Evolutionary conservation across 64 coral and sea anemone species (phyloP).

Genomic region (Porites lutea): DNA sequence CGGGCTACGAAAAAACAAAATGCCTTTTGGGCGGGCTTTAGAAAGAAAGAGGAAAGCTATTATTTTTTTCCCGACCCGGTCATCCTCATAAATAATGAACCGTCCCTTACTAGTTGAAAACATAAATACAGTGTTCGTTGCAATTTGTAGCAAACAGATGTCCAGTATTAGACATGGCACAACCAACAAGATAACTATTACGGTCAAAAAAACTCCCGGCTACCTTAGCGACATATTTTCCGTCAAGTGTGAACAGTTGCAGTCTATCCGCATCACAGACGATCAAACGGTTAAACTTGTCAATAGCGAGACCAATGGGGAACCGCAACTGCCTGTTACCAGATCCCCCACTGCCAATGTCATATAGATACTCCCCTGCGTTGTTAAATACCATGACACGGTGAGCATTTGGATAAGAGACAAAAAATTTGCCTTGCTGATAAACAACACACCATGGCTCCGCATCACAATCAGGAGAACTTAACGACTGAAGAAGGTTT

Average conservation of each 20-base stretch:
- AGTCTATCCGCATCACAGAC: conserved; percentile 35
- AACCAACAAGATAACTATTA: not conserved
- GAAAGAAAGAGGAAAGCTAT: no score
- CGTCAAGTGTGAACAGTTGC: conserved; percentile 14
- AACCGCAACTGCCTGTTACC: not conserved
- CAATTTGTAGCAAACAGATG: conserved; percentile 13
- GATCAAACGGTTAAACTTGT: conserved; percentile 2
- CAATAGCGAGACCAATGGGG: conserved; percentile 3
- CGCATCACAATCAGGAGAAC: not conserved
- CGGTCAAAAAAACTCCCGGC: not conserved
- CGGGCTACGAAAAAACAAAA: no score
- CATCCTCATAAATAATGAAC: no score
- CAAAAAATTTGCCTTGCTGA: conserved; percentile 1
- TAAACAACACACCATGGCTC: not conserved
- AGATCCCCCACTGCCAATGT: not conserved
- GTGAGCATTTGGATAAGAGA: not conserved
- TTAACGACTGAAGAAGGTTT: not conserved
- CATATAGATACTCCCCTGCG: not conserved
- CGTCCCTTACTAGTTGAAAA: conserved; percentile 12
- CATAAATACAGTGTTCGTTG: not conserved
- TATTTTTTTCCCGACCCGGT: no score
- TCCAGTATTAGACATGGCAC: not conserved
- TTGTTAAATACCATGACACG: not conserved
- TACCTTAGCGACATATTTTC: conserved; percentile 18
- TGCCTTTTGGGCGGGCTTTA: no score